Percentiles rank a stretch among this genome's conserved stretches.
These are phyloP conservation scores for Lottia gigantea DNA, from an alignment of 2,888 invertebrate species.

Conservation along the genomic window DNA sequence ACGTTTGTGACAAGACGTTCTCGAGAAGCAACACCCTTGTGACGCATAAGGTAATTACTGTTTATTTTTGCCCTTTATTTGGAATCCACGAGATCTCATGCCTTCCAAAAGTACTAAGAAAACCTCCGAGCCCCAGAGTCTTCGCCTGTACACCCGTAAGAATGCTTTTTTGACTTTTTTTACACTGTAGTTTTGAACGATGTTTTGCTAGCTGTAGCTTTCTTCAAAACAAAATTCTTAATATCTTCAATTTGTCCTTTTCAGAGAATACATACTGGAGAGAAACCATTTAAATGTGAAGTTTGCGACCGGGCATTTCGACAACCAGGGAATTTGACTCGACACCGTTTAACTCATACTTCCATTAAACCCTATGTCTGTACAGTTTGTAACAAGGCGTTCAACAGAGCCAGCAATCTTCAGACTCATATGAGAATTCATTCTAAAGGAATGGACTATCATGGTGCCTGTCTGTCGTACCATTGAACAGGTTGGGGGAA, in stretches of 20 bases:
- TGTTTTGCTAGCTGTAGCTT: too few species aligned
- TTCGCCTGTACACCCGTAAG: too few species aligned
- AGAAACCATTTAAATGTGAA: constrained; percentile 67
- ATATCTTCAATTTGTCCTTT: constrained; percentile 25
- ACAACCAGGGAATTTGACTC: constrained; percentile 71
- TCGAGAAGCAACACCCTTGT: constrained; percentile 71
- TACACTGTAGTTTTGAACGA: too few species aligned
- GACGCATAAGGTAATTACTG: constrained; percentile 69
- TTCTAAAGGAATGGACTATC: constrained; percentile 15
- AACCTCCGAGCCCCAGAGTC: too few species aligned
- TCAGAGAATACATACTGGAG: constrained; percentile 67
- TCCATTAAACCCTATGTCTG: constrained; percentile 71
- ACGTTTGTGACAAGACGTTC: constrained; percentile 70
- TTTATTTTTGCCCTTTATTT: background rate
- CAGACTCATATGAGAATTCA: constrained; percentile 70
- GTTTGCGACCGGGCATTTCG: constrained; percentile 67
- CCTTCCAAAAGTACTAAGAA: too few species aligned
- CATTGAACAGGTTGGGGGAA: too few species aligned
- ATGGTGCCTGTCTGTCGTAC: too few species aligned
- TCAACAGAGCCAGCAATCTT: constrained; percentile 70
- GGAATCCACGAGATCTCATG: too few species aligned
- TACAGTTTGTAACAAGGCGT: constrained; percentile 69
- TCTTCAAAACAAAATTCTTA: too few species aligned
- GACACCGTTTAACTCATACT: constrained; percentile 71
- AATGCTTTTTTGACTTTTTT: too few species aligned